These are phyloP conservation scores for Garra rufa DNA, from an alignment of 2,113 vertebrate genomes.

Conservation along the genomic window DNA sequence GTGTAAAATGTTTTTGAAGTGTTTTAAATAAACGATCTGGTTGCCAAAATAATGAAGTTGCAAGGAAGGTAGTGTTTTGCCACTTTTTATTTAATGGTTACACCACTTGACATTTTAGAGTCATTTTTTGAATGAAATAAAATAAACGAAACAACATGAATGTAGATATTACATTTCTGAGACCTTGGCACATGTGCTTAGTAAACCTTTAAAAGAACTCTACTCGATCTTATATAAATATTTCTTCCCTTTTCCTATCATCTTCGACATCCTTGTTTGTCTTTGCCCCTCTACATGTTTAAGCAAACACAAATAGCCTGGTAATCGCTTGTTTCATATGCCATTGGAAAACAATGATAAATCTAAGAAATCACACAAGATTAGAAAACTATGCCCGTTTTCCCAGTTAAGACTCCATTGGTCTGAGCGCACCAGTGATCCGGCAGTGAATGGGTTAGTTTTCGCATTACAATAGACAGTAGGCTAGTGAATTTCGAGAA, in stretches of 20 bases:
- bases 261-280: background rate
- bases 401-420: background rate
- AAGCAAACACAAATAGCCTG: background rate
- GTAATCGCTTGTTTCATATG: background rate
- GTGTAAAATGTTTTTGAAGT: background rate
- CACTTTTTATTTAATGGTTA: background rate
- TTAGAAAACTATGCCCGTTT: background rate
- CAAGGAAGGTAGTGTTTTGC: background rate
- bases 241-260: background rate
- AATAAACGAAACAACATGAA: background rate
- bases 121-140: background rate
- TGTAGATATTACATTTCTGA: background rate
- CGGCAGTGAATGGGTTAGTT: slow-evolving; percentile 56
- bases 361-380: background rate
- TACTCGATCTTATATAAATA: background rate
- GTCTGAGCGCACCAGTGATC: background rate
- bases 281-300: background rate
- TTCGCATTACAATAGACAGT: slow-evolving; percentile 42
- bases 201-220: background rate
- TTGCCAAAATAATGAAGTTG: background rate
- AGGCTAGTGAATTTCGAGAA: background rate
- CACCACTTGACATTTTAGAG: background rate
- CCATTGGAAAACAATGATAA: background rate
- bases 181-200: background rate
- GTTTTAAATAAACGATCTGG: background rate